Percentiles rank a stretch among this genome's conserved stretches.
Evolutionary conservation across 1,140 invertebrate species (phyloP).

Genomic region (Druon quercuslanigerum): DNA sequence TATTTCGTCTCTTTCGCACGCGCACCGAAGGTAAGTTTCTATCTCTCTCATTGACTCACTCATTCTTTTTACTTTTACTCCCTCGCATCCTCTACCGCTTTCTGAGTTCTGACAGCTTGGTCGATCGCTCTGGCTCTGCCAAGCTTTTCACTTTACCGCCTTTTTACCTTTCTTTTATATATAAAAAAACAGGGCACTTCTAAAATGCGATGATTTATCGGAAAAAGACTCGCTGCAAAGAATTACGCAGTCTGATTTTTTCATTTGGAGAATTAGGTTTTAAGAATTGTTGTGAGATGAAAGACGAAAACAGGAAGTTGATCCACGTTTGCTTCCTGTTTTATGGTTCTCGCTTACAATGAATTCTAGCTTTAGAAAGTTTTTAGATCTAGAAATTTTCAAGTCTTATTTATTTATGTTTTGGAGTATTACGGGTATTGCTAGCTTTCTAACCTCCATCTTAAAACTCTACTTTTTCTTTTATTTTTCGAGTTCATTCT

Average conservation of each 20-base stretch:
- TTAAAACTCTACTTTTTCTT: not conserved
- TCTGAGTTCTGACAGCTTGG: constrained; percentile 63
- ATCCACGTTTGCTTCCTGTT: constrained; percentile 6
- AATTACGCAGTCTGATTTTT: not conserved
- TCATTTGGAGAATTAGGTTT: not conserved
- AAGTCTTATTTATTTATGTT: no score
- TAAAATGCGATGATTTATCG: not conserved
- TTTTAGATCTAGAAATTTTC: no score
- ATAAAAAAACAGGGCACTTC: not conserved
- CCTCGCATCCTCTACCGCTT: constrained; percentile 39
- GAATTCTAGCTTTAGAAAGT: no score
- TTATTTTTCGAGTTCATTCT: not conserved
- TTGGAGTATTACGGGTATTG: no score
- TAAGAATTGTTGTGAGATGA: not conserved
- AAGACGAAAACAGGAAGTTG: constrained; percentile 6
- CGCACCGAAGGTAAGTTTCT: constrained; percentile 27
- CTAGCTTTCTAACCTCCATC: no score
- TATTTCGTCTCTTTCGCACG: constrained; percentile 37
- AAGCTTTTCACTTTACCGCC: constrained; percentile 57
- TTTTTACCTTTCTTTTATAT: constrained; percentile 1
- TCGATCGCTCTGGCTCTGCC: constrained; percentile 64
- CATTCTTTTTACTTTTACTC: constrained; percentile 33
- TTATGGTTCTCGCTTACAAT: not conserved
- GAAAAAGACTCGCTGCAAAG: not conserved
- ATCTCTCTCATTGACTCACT: not conserved